Conservation (phyloP, 2,888 invertebrate genomes). For the Onchidella celtica region DNA sequence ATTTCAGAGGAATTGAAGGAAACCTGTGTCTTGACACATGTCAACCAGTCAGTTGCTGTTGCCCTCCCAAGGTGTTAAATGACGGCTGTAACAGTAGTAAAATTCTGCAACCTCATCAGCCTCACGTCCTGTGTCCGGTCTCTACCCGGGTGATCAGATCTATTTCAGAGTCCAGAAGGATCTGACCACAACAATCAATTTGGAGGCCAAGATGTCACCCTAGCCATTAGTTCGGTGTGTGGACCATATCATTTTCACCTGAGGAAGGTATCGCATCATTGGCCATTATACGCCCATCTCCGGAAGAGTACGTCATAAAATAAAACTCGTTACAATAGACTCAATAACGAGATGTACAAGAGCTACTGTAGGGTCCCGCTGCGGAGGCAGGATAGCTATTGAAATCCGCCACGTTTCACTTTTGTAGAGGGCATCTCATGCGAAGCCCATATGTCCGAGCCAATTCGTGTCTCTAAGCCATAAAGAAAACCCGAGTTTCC, state of each 20-base stretch:
- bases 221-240: background rate
- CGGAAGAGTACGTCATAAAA: background rate
- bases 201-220: background rate
- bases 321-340: background rate
- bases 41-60: too few species aligned
- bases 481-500: constrained; percentile 34
- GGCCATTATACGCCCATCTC: background rate
- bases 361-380: background rate
- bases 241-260: background rate
- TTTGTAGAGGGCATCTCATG: background rate
- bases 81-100: too few species aligned
- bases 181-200: background rate
- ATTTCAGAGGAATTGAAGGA: too few species aligned
- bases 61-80: too few species aligned
- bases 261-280: background rate
- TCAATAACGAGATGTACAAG: background rate
- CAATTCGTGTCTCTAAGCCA: background rate
- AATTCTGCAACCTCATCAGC: too few species aligned
- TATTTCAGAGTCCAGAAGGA: background rate
- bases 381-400: background rate
- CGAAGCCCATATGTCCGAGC: background rate
- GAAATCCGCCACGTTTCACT: background rate
- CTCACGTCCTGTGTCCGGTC: too few species aligned
- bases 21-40: too few species aligned
- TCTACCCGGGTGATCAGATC: too few species aligned